phyloP scores from a whole-genome alignment of 1,140 invertebrate genomes.

The Coptotermes formosanus region DNA sequence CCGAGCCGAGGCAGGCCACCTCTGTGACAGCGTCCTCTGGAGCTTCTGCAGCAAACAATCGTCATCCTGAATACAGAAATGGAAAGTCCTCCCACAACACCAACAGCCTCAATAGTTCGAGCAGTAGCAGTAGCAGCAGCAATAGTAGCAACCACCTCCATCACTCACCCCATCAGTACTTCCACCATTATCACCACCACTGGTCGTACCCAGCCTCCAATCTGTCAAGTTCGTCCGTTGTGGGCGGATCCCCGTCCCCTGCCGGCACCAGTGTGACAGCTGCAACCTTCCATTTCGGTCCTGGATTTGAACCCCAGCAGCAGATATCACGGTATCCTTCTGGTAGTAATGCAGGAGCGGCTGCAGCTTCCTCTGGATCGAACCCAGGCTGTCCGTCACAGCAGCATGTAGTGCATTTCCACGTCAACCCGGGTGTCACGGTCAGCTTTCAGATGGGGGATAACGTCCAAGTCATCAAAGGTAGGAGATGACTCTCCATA shows the following conservation, averaged over 20 bases:
- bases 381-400: constrained; percentile 38
- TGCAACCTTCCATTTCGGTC: constrained; percentile 52
- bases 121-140: constrained; percentile 10
- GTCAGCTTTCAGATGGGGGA: constrained; percentile 66
- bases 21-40: not conserved
- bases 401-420: constrained; percentile 65
- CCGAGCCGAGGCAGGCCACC: not conserved
- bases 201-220: constrained; percentile 44
- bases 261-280: constrained; percentile 37
- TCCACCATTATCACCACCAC: constrained; percentile 46
- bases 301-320: constrained; percentile 52
- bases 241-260: constrained; percentile 35
- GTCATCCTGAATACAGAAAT: not conserved
- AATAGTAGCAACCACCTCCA: constrained; percentile 18
- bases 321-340: constrained; percentile 30
- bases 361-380: constrained; percentile 7
- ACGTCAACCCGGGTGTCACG: constrained; percentile 67
- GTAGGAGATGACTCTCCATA: constrained; percentile 45
- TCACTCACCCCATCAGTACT: constrained; percentile 31
- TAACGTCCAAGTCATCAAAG: constrained; percentile 63
- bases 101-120: not conserved
- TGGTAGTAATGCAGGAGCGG: constrained; percentile 38
- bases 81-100: constrained; percentile 3
- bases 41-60: not conserved
- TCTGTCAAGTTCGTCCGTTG: constrained; percentile 32